These are phyloP conservation scores for Coleophora flavipennella DNA, from an alignment of 2,888 invertebrate species.

Conservation along the genomic window DNA sequence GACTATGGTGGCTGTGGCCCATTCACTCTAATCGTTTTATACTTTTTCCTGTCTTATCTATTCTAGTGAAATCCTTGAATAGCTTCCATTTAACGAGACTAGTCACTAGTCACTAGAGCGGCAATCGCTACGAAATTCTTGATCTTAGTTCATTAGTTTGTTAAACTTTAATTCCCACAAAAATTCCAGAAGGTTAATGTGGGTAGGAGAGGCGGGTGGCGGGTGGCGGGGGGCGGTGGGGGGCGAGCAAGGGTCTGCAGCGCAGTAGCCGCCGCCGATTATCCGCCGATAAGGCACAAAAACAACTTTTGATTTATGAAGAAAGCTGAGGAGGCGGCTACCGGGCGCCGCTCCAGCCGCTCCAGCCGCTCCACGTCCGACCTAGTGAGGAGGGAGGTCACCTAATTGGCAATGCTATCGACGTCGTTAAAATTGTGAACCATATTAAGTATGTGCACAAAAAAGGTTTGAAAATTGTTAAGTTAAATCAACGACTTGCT, in stretches of 20 bases:
- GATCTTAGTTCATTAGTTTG: constrained; percentile 41
- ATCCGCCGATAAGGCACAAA: constrained; percentile 65
- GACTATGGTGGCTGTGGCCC: too few species aligned
- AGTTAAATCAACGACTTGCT: too few species aligned
- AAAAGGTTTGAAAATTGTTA: too few species aligned
- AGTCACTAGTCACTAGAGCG: constrained; percentile 28
- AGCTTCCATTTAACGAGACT: constrained; percentile 38
- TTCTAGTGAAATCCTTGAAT: constrained; percentile 43
- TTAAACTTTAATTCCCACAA: constrained; percentile 47
- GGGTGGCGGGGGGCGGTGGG: constrained; percentile 14
- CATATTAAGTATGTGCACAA: too few species aligned
- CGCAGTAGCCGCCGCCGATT: constrained; percentile 63
- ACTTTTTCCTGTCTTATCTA: constrained; percentile 31
- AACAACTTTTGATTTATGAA: constrained; percentile 71
- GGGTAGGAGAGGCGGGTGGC: constrained; percentile 31
- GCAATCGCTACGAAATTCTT: constrained; percentile 11
- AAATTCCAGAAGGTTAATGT: constrained; percentile 52
- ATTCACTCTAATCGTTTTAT: constrained; percentile 13
- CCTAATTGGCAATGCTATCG: not conserved
- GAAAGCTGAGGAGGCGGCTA: constrained; percentile 60
- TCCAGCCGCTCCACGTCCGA: constrained; percentile 33
- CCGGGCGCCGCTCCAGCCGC: constrained; percentile 49
- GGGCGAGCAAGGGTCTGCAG: constrained; percentile 28
- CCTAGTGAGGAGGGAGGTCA: constrained; percentile 46
- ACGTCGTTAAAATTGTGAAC: too few species aligned